phyloP scores from a whole-genome alignment of 2,888 invertebrate genomes.

The Drosophila buzzatii region DNA sequence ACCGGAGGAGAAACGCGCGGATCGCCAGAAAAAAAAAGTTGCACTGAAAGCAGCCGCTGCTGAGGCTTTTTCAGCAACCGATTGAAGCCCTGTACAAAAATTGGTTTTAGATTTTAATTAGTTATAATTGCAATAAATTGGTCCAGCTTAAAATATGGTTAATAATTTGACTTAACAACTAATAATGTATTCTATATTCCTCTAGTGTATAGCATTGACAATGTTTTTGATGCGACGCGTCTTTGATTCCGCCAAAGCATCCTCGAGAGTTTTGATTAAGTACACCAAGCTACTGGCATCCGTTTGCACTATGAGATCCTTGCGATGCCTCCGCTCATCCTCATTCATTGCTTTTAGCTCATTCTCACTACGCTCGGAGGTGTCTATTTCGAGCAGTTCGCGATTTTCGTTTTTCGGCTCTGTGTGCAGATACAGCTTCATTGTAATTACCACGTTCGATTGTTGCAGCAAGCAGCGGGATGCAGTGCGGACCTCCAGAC shows the following conservation, averaged over 20 bases:
- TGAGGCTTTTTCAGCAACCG: slow-evolving; percentile 56
- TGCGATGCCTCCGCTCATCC: slow-evolving; percentile 82
- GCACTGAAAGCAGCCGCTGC: slow-evolving; percentile 75
- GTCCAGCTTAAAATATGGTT: slow-evolving; percentile 68
- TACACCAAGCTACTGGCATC: slow-evolving; percentile 88
- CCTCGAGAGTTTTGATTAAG: slow-evolving; percentile 88
- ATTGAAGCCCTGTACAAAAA: slow-evolving; percentile 25
- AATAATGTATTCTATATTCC: slow-evolving; percentile 7
- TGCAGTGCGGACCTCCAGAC: slow-evolving; percentile 88
- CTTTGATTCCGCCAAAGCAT: slow-evolving; percentile 88
- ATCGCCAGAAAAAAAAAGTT: slow-evolving; percentile 86
- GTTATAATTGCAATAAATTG: slow-evolving; percentile 70
- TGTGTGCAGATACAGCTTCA: slow-evolving; percentile 87
- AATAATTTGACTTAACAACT: slow-evolving; percentile 47
- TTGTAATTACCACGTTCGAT: slow-evolving; percentile 87
- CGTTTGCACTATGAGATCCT: slow-evolving; percentile 86
- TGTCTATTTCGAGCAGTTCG: slow-evolving; percentile 71
- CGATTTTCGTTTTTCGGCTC: slow-evolving; percentile 84
- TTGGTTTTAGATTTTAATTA: slow-evolving; percentile 50
- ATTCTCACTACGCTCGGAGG: slow-evolving; percentile 47
- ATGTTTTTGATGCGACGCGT: slow-evolving; percentile 86
- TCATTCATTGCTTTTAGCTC: slow-evolving; percentile 69
- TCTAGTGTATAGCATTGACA: slow-evolving; percentile 81
- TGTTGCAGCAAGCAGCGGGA: slow-evolving; percentile 87
- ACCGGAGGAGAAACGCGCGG: slow-evolving; percentile 88